Base-by-base conservation (phyloP, 2,888 invertebrate genomes). In the Ypsolopha scabrella region DNA sequence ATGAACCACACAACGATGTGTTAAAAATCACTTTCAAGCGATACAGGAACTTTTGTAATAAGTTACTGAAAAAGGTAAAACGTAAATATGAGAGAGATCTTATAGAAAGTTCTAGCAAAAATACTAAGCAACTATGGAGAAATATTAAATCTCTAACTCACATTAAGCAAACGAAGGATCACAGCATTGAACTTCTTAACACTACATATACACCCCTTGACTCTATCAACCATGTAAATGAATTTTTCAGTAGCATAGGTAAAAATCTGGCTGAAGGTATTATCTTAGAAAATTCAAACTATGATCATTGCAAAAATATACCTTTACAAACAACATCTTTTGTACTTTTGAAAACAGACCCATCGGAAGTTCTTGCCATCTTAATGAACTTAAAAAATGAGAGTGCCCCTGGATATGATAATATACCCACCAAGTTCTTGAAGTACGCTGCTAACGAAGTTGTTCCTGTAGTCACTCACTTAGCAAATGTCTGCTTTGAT, bases 321-420 rank as follows among this genome's bases (percentile, higher is more conserved):
- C n/a, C 47, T 11, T 39, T 11, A 14, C 14, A 11, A 11, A 10
- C 33, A n/a, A 24, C 48, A 48, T 48, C 48, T 8, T 48, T 48
- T 48, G 48, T 24, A 13, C 38, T 48, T 6, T 48, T 48, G 9
- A 33, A 48, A 34, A 47, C 47, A 4, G 45, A 47, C 36, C 7
- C 47, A 34, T 9, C 9, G 10, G 47, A 35, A 43, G 13, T 43
- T n/a, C 9, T n/a, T n/a, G n/a, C 39, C 6, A 43, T 43, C 24
- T 7, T 45, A 14, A 45, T 33, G 45, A 10, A 9, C 33, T 13
- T 51, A 7, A 52, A 50, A 41, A 50, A 49, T 13, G 37, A 39
- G n/a, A 50, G 52, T 46, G 50, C 52, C 9, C 41, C 52, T 10
- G 52, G 52, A 6, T 38, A 37, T 24, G 49, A 52, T 46, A 41